Evolutionary conservation across 2,797 vertebrate species (phyloP).

Genomic region (Gila robusta): DNA sequence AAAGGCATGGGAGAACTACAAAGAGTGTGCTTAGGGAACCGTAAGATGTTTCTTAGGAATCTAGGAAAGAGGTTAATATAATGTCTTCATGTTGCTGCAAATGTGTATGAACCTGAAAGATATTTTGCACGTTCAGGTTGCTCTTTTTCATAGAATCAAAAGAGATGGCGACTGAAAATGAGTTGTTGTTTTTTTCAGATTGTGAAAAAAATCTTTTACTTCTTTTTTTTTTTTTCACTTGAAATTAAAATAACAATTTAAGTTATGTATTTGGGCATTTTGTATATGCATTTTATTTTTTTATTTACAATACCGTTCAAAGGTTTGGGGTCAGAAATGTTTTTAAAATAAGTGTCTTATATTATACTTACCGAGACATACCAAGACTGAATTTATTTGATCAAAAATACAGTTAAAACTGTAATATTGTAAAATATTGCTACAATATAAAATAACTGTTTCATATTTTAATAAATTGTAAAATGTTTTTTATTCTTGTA

Average conservation of each 20-base stretch:
- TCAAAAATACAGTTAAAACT: background rate
- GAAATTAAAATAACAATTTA: background rate
- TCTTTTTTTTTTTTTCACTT: background rate
- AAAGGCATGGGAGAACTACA: constrained; percentile 8
- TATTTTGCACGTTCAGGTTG: background rate
- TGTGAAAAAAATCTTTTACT: no score
- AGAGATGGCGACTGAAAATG: background rate
- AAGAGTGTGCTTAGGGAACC: background rate
- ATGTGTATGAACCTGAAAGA: background rate
- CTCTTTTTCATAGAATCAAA: no score
- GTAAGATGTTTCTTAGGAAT: background rate
- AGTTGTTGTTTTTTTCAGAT: background rate
- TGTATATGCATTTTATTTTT: background rate
- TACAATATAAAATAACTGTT: background rate
- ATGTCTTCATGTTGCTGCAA: background rate
- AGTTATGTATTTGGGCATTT: background rate
- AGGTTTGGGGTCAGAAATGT: background rate
- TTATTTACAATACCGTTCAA: background rate
- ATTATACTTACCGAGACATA: no score
- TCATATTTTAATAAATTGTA: background rate
- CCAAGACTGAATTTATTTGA: background rate
- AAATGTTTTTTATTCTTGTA: background rate
- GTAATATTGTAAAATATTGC: constrained; percentile 6
- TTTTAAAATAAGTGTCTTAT: background rate
- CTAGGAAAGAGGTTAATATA: constrained; percentile 2